Percentiles rank a stretch among this genome's conserved stretches.
phyloP scores from a whole-genome alignment of 2,888 invertebrate genomes.

The Halictus quadricinctus region DNA sequence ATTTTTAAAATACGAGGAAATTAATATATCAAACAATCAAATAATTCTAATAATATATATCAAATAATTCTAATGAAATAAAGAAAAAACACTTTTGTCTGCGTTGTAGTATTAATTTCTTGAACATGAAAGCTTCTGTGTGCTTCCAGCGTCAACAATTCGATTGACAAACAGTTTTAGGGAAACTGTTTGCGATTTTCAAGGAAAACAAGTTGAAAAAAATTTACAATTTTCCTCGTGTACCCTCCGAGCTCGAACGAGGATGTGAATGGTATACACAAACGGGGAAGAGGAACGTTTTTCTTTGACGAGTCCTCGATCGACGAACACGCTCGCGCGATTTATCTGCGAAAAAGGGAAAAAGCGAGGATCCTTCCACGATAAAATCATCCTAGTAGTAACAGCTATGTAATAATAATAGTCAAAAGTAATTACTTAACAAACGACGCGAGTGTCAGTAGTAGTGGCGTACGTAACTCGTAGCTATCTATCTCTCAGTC shows the following conservation, averaged over 20 bases:
- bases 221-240: conserved; percentile 11
- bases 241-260: conserved; percentile 64
- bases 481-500: conserved; percentile 23
- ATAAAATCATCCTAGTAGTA: conserved; percentile 43
- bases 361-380: conserved; percentile 55
- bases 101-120: neutral
- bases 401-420: conserved; percentile 60
- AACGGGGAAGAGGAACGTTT: conserved; percentile 64
- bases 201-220: neutral
- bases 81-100: neutral
- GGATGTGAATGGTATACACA: conserved; percentile 59
- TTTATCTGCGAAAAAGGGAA: conserved; percentile 33
- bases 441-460: conserved; percentile 41
- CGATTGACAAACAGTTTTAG: neutral
- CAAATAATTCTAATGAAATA: neutral
- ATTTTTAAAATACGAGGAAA: neutral
- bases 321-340: conserved; percentile 43
- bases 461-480: conserved; percentile 16
- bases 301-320: conserved; percentile 39
- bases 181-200: neutral
- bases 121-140: neutral
- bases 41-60: neutral
- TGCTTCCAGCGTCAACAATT: neutral
- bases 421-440: conserved; percentile 72
- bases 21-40: neutral